These are phyloP conservation scores for Acomys russatus DNA, from an alignment of 2,797 vertebrate genomes.

Conservation along the genomic window DNA sequence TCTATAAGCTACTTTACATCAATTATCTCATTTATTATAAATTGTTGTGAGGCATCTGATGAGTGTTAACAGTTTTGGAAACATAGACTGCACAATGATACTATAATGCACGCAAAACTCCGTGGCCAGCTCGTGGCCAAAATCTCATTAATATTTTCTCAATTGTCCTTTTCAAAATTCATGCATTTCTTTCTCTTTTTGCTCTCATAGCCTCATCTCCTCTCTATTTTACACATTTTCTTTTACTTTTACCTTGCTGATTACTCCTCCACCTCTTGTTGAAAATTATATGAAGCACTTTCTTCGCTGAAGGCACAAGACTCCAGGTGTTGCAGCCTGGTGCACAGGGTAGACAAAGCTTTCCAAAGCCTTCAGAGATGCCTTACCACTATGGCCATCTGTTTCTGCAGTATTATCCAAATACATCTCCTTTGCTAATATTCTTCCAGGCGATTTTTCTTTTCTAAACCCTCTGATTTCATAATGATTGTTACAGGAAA, in stretches of 20 bases:
- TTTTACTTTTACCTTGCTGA: neutral
- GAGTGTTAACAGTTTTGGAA: neutral
- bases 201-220: neutral
- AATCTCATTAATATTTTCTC: neutral
- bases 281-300: constrained; percentile 40
- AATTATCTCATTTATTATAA: neutral
- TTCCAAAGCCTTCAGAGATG: constrained; percentile 33
- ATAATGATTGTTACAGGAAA: constrained; percentile 62
- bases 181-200: neutral
- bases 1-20: neutral
- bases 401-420: constrained; percentile 59
- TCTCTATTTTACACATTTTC: neutral
- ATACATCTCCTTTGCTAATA: constrained; percentile 38
- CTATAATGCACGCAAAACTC: neutral
- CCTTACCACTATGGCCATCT: constrained; percentile 38
- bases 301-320: constrained; percentile 48
- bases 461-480: neutral
- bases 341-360: neutral
- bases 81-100: neutral
- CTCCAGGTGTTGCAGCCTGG: neutral
- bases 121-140: neutral
- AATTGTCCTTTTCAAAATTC: neutral
- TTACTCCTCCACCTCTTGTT: neutral
- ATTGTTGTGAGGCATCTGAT: neutral
- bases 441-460: constrained; percentile 38